Base-by-base conservation (phyloP, 2,888 invertebrate species). In the Noctua janthina region DNA sequence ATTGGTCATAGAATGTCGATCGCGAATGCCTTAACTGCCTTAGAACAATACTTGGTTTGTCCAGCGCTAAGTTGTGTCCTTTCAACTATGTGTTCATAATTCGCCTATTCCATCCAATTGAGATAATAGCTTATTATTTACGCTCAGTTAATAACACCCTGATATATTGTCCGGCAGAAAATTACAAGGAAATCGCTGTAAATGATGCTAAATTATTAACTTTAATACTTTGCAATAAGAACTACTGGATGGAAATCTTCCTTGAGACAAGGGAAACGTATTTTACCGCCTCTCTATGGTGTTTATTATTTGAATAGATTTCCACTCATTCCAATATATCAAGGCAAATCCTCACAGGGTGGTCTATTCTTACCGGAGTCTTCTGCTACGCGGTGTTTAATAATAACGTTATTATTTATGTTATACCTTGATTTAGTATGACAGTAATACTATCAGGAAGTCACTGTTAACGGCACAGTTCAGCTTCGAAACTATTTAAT, bases 1-100 rank as follows among this genome's bases (percentile, higher is more conserved):
- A 89, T 91, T 89, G 90, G 87, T 89, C 89, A 88, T 90, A 90
- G 86, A 92, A 92, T 92, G 90, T 89, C 90, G 89, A 90, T 89
- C 88, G 87, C 85, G 83, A 85, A 88, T 88, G 87, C 88, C 87
- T 88, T 87, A 81, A 86, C 79, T 77, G 71, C 56, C 82, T 85
- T 86, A 83, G 87, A 91, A 81, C 91, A 90, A 90, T 91, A 90
- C 89, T 79, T 73, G 74, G 90, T 81, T 82, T 92, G 92, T 91
- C 89, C 86, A 86, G 74, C 86, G 79, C 78, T 88, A 49, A 85
- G 81, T 80, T 88, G 76, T 89, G 92, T 92, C 93, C 92, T 93
- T 93, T 91, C 88, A 89, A 85, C 79, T 86, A 66, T 87, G 88
- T 88, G 88, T 86, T 29, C 82, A 88, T 87, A 84, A 87, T 77